These are phyloP conservation scores for Dorcus hopei DNA, from an alignment of 2,888 invertebrate genomes.

Conservation along the genomic window DNA sequence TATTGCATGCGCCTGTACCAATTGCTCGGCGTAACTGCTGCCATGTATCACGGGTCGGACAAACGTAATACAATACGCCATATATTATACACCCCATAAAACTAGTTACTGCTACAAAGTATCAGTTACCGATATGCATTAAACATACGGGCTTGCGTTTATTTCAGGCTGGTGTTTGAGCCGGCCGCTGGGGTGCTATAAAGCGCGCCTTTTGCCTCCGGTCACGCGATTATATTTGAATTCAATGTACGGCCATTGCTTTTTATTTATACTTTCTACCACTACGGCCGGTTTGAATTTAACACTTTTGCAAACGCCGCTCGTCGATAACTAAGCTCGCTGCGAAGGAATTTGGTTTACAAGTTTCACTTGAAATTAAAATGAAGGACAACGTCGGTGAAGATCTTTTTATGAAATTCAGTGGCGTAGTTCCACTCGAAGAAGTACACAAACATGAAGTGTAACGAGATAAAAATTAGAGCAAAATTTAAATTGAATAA, in stretches of 20 bases:
- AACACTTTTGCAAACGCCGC: too few species aligned
- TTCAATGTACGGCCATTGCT: slow-evolving; percentile 30
- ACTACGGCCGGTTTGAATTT: too few species aligned
- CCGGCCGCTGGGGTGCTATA: slow-evolving; percentile 42
- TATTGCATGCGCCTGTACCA: slow-evolving; percentile 40
- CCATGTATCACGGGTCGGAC: slow-evolving; percentile 44
- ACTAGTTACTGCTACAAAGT: slow-evolving; percentile 42
- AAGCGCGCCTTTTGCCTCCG: slow-evolving; percentile 37
- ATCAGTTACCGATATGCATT: slow-evolving; percentile 32
- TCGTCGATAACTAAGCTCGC: too few species aligned
- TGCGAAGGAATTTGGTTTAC: too few species aligned
- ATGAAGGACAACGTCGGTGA: too few species aligned
- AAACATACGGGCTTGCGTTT: slow-evolving; percentile 31
- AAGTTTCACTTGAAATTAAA: too few species aligned
- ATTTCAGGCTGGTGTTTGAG: slow-evolving; percentile 40
- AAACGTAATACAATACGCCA: slow-evolving; percentile 46
- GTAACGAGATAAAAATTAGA: too few species aligned
- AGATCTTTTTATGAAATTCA: too few species aligned
- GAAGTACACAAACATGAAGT: too few species aligned
- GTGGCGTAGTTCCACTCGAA: too few species aligned
- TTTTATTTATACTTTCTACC: too few species aligned
- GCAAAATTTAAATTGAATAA: too few species aligned
- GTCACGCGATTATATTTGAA: slow-evolving; percentile 44
- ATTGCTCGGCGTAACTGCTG: slow-evolving; percentile 44
- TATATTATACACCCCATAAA: slow-evolving; percentile 47